These are phyloP conservation scores for Lepus timidus DNA, from an alignment of 2,113 vertebrate genomes.

Conservation along the genomic window DNA sequence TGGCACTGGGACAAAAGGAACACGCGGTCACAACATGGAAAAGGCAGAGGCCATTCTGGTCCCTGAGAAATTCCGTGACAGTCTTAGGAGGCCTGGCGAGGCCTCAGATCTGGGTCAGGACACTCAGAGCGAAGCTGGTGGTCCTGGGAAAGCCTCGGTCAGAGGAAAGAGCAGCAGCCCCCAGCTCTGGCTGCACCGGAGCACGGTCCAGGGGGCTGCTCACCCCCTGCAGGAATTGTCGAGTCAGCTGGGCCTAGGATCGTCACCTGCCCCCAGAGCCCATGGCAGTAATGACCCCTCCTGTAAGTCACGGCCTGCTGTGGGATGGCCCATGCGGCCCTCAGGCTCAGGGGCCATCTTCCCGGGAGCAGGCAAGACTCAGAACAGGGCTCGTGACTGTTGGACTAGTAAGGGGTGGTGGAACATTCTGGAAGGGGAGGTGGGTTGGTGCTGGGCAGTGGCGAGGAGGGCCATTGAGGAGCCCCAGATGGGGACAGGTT, in stretches of 20 bases:
- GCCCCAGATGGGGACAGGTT: neutral
- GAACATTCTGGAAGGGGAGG: rapidly evolving
- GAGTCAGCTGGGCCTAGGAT: rapidly evolving
- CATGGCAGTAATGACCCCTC: neutral
- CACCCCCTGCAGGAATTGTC: too few relatives aligned
- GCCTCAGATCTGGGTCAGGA: neutral
- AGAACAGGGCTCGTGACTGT: neutral
- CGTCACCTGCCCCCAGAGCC: too few relatives aligned
- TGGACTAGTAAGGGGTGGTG: rapidly evolving
- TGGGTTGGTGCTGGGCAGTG: rapidly evolving
- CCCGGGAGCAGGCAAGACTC: rapidly evolving
- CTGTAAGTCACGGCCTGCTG: too few relatives aligned
- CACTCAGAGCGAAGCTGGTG: neutral
- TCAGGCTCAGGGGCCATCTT: neutral
- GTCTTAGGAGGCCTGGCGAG: too few relatives aligned
- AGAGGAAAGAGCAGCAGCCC: neutral
- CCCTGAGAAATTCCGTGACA: too few relatives aligned
- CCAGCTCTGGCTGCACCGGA: rapidly evolving
- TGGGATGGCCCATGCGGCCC: rapidly evolving
- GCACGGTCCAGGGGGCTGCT: neutral
- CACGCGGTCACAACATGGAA: rapidly evolving
- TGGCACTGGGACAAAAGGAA: conserved; percentile 90
- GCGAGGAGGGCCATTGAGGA: neutral
- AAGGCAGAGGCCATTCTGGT: neutral
- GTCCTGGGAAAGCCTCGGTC: neutral